These are phyloP conservation scores for Tautogolabrus adspersus DNA, from an alignment of 2,113 vertebrate species.

Conservation along the genomic window DNA sequence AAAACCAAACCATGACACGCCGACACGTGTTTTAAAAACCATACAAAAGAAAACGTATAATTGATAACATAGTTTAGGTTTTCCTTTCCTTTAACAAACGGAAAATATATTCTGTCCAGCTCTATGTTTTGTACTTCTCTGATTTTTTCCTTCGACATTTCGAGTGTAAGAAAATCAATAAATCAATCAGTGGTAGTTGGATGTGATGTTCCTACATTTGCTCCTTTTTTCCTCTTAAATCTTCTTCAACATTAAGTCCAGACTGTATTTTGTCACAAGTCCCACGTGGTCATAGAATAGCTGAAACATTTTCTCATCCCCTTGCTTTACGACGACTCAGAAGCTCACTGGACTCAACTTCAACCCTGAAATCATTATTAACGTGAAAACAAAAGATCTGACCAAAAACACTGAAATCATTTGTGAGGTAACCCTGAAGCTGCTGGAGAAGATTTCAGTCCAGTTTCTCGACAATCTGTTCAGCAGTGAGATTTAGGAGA, in stretches of 20 bases:
- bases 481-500: not conserved
- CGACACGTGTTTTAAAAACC: not conserved
- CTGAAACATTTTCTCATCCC: too few species aligned
- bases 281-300: too few species aligned
- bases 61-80: too few species aligned
- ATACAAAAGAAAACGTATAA: not conserved
- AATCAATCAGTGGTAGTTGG: too few species aligned
- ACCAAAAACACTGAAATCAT: not conserved
- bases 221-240: not conserved
- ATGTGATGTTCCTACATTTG: not conserved
- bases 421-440: not conserved
- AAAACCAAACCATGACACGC: not conserved
- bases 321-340: too few species aligned
- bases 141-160: too few species aligned
- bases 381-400: not conserved
- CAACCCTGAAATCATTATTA: constrained; percentile 2
- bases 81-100: too few species aligned
- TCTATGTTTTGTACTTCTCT: too few species aligned
- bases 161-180: too few species aligned
- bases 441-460: not conserved
- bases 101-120: too few species aligned
- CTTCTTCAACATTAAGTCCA: not conserved
- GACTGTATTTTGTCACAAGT: not conserved
- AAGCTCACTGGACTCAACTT: not conserved
- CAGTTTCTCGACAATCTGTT: not conserved